Evolutionary conservation across 1,140 invertebrate species (phyloP).

Genomic region (Lordiphosa clarofinis): DNA sequence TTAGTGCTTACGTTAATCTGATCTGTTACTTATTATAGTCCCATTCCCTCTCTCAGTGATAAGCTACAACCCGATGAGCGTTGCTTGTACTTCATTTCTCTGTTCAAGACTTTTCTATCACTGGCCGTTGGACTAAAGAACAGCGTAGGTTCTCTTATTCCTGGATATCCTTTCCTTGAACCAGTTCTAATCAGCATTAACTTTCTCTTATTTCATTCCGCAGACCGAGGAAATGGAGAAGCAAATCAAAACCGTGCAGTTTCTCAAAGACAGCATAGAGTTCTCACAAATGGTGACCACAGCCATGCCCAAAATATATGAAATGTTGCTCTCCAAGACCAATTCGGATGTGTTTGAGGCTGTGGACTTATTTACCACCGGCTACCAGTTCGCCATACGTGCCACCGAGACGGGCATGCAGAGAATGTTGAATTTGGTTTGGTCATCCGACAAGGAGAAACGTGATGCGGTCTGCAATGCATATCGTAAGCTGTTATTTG

Average conservation of each 20-base stretch:
- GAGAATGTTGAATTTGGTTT: constrained; percentile 88
- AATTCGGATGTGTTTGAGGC: constrained; percentile 90
- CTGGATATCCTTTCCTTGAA: background rate
- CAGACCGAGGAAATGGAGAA: constrained; percentile 78
- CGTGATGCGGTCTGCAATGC: constrained; percentile 82
- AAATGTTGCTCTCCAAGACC: constrained; percentile 87
- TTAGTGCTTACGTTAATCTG: background rate
- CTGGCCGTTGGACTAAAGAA: constrained; percentile 57
- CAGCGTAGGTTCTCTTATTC: constrained; percentile 39
- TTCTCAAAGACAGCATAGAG: constrained; percentile 83
- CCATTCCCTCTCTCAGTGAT: constrained; percentile 14
- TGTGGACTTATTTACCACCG: constrained; percentile 90
- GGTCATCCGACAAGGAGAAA: constrained; percentile 83
- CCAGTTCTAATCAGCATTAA: too few species aligned
- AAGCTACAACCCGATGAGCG: constrained; percentile 55
- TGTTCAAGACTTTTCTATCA: constrained; percentile 66
- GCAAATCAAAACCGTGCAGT: constrained; percentile 81
- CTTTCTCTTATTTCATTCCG: background rate
- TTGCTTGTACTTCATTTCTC: constrained; percentile 54
- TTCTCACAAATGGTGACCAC: constrained; percentile 86
- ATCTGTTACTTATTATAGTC: background rate
- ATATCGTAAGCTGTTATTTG: constrained; percentile 79
- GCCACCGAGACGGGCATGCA: constrained; percentile 86
- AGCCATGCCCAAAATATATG: constrained; percentile 86
- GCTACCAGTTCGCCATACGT: constrained; percentile 88